Conservation (phyloP, 2,888 invertebrate species). For the Leptopilina syphax region DNA sequence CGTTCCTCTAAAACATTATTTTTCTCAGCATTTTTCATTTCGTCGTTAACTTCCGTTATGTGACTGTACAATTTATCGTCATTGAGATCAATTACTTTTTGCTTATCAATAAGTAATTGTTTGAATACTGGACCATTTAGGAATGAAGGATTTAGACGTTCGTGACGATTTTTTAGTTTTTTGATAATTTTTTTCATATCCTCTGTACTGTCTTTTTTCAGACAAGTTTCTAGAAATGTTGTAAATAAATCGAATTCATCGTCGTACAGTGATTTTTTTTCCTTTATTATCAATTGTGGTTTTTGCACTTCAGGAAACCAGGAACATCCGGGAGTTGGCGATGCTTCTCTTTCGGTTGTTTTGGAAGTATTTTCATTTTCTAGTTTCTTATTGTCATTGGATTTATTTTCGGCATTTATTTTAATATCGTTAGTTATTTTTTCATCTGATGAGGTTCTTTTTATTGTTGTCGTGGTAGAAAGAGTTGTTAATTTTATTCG, state of each 20-base stretch:
- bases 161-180: conserved; percentile 66
- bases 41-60: conserved; percentile 62
- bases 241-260: conserved; percentile 60
- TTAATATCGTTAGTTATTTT: neutral
- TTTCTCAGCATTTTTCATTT: conserved; percentile 59
- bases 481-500: neutral
- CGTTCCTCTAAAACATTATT: conserved; percentile 38
- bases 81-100: conserved; percentile 53
- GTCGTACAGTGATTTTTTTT: conserved; percentile 51
- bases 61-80: conserved; percentile 55
- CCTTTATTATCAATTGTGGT: conserved; percentile 41
- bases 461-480: neutral
- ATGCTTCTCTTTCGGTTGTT: neutral
- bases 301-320: conserved; percentile 7
- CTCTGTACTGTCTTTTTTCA: conserved; percentile 57
- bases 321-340: conserved; percentile 32
- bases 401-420: neutral
- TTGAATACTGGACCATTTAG: conserved; percentile 60
- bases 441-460: neutral
- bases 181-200: conserved; percentile 64
- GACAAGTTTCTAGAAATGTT: conserved; percentile 66
- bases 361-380: neutral
- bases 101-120: conserved; percentile 52
- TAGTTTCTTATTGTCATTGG: too few species aligned
- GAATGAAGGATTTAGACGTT: conserved; percentile 60